These are phyloP conservation scores for Chloropsis hardwickii DNA, from an alignment of 2,113 vertebrate species.

Conservation along the genomic window DNA sequence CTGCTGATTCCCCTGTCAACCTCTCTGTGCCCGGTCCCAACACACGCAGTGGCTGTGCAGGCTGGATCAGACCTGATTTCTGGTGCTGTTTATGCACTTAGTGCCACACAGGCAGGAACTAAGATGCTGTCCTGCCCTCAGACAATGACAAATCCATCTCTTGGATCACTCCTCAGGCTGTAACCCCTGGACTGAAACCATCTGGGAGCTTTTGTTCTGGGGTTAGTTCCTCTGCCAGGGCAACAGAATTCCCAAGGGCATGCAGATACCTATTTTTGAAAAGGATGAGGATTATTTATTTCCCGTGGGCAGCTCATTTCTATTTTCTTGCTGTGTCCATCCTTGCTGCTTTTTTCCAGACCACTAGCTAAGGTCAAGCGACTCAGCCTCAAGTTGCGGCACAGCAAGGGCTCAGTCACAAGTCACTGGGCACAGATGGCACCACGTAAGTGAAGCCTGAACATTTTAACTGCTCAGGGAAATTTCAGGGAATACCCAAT, in stretches of 20 bases:
- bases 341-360: neutral
- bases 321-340: neutral
- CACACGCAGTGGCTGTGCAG: neutral
- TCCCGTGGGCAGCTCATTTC: neutral
- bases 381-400: neutral
- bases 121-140: constrained; percentile 1
- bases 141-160: constrained; percentile 36
- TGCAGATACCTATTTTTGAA: neutral
- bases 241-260: constrained; percentile 9
- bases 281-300: neutral
- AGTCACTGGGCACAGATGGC: neutral
- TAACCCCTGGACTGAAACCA: constrained; percentile 12
- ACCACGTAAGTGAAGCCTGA: neutral
- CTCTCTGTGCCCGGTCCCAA: neutral
- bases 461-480: neutral
- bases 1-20: constrained; percentile 11
- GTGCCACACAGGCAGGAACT: neutral
- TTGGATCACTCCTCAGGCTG: neutral
- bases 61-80: constrained; percentile 50
- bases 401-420: constrained; percentile 40
- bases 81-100: constrained; percentile 1
- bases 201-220: neutral
- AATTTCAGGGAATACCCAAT: neutral
- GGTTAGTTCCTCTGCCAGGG: neutral
- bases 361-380: constrained; percentile 14